Base-by-base conservation (phyloP, 2,888 invertebrate species). In the Agonopterix heracliana region DNA sequence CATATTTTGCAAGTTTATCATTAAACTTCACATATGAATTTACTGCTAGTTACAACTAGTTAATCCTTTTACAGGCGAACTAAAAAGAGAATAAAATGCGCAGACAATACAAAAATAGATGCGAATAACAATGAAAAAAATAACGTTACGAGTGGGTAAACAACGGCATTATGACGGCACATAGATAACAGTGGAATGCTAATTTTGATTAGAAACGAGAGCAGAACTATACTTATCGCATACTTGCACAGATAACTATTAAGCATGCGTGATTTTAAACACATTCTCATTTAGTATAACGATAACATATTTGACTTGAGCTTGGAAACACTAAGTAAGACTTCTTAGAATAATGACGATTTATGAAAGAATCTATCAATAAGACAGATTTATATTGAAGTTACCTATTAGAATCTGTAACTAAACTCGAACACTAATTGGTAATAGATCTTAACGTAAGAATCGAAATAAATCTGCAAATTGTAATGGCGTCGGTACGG, bases 191-290 rank as follows among this genome's bases (percentile, higher is more conserved):
- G 57, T 63, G 79, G 84, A 84, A 86, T 85, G 81, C 75, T 73
- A 81, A 81, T 81, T 82, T 76, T 74, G 82, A 84, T 86, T 81
- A 82, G 73, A 76, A 84, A 81, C 73, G 76, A 81, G 81, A 81
- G 71, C 81, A 79, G 66, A 60, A 62, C 74, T 58, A 63, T 65
- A 68, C 73, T 83, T 81, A 84, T 82, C 81, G 68, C 72, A 66
- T 73, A 73, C 74, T 74, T 74, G 69, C 65, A 75, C 64, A 81
- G 81, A 84, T 82, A 81, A 76, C 63, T 78, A 70, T 73, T 61
- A 70, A 77, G 74, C 66, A 69, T 66, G 74, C 73, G 75, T 78
- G 78, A 78, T 78, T 81, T 75, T 65, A 66, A 66, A 70, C 69
- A 70, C 65, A 70, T 78, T 74, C 69, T 60, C 61, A 66, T 66